Percentiles rank a stretch among this genome's conserved stretches.
These are phyloP conservation scores for Endotricha flammealis DNA, from an alignment of 2,888 invertebrate species.

Conservation along the genomic window DNA sequence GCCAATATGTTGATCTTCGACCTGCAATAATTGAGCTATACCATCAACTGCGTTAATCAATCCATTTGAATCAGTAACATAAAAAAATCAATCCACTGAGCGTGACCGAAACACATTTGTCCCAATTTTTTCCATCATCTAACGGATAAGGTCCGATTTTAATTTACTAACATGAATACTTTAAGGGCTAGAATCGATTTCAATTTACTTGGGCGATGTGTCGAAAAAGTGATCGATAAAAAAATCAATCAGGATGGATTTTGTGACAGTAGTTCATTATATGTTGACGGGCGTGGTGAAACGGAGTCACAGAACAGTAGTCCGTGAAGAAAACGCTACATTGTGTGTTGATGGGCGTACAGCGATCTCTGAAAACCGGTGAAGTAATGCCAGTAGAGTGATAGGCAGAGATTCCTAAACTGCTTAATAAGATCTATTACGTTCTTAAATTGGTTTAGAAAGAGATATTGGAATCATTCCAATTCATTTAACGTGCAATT, in stretches of 20 bases:
- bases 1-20: too few relatives aligned
- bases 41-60: neutral
- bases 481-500: too few relatives aligned
- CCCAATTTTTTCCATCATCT: slow-evolving; percentile 29
- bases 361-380: slow-evolving; percentile 30
- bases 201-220: slow-evolving; percentile 52
- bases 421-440: slow-evolving; percentile 11
- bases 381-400: slow-evolving; percentile 34
- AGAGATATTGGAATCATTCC: neutral
- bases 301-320: slow-evolving; percentile 55
- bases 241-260: slow-evolving; percentile 72
- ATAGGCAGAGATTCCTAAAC: slow-evolving; percentile 44
- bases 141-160: slow-evolving; percentile 33
- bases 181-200: slow-evolving; percentile 59
- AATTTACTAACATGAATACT: slow-evolving; percentile 41
- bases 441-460: slow-evolving; percentile 1
- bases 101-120: slow-evolving; percentile 28
- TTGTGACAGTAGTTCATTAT: slow-evolving; percentile 66
- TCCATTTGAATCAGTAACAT: slow-evolving; percentile 3
- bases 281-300: slow-evolving; percentile 61
- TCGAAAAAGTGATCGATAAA: slow-evolving; percentile 49
- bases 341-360: slow-evolving; percentile 62
- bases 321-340: slow-evolving; percentile 54
- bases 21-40: too few relatives aligned
- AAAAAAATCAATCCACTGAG: slow-evolving; percentile 13